Conservation (phyloP, 2,888 invertebrate species). For the Standfussiana lucernea region DNA sequence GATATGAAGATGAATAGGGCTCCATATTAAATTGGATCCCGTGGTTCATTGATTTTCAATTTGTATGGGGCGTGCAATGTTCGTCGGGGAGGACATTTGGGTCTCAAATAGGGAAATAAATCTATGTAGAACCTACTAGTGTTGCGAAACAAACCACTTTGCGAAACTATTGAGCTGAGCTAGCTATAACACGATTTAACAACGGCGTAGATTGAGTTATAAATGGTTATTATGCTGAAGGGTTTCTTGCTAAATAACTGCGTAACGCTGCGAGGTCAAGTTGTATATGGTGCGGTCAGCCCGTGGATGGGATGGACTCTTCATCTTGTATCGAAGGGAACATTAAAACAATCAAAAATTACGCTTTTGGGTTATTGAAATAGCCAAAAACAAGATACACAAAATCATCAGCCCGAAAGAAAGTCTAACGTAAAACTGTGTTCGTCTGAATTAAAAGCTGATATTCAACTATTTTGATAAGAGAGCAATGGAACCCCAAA, state of each 20-base stretch:
- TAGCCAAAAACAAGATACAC: neutral
- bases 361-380: neutral
- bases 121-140: conserved; percentile 74
- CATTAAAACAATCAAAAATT: neutral
- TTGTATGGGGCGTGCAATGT: conserved; percentile 81
- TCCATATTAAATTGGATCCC: conserved; percentile 86
- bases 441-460: neutral
- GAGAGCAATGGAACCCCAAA: neutral
- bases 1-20: conserved; percentile 82
- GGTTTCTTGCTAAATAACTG: conserved; percentile 18
- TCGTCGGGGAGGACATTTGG: conserved; percentile 72
- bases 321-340: neutral
- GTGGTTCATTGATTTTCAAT: conserved; percentile 89
- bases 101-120: conserved; percentile 80
- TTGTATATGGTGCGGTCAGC: neutral
- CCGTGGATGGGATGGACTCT: too few relatives aligned
- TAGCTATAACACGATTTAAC: conserved; percentile 62
- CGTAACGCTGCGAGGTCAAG: neutral
- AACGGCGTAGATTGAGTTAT: conserved; percentile 62
- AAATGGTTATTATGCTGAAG: conserved; percentile 45
- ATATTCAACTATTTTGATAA: neutral
- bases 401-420: neutral
- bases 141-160: conserved; percentile 70
- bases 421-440: neutral
- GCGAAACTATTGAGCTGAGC: conserved; percentile 66